Conservation (phyloP, 2,888 invertebrate genomes). For the Chorisops tibialis region DNA sequence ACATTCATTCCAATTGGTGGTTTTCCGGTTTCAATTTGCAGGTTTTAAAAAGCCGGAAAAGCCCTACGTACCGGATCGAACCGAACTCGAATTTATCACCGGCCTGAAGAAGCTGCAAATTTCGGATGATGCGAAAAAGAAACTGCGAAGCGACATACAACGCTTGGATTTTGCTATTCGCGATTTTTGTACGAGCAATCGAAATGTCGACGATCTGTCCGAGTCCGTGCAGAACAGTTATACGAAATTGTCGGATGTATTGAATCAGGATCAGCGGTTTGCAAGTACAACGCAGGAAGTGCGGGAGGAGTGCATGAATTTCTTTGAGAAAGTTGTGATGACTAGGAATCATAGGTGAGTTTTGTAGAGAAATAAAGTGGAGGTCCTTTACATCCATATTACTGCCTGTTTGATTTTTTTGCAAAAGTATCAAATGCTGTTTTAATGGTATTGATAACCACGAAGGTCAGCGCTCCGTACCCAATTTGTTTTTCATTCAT, state of each 20-base stretch:
- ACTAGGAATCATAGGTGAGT: conserved; percentile 78
- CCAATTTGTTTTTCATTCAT: no score
- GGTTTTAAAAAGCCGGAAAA: neutral
- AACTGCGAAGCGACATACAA: conserved; percentile 48
- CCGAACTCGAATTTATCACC: conserved; percentile 44
- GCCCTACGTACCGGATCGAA: conserved; percentile 43
- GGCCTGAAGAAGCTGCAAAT: conserved; percentile 47
- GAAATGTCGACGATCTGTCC: conserved; percentile 76
- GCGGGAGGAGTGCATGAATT: conserved; percentile 81
- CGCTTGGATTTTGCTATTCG: conserved; percentile 46
- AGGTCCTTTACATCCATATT: no score
- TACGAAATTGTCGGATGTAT: conserved; percentile 45
- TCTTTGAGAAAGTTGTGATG: conserved; percentile 92
- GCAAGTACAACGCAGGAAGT: conserved; percentile 57
- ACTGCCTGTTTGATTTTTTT: neutral
- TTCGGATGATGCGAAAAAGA: conserved; percentile 49
- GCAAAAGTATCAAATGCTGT: neutral
- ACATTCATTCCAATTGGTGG: no score
- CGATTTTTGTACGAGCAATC: conserved; percentile 43
- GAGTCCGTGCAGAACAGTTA: conserved; percentile 91
- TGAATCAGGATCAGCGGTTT: conserved; percentile 47
- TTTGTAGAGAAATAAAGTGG: no score
- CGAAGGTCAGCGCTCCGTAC: no score
- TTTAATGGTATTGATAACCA: no score
- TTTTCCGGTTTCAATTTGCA: no score